Evolutionary conservation across 2,113 vertebrate genomes (phyloP).

Genomic region (Trichechus manatus): DNA sequence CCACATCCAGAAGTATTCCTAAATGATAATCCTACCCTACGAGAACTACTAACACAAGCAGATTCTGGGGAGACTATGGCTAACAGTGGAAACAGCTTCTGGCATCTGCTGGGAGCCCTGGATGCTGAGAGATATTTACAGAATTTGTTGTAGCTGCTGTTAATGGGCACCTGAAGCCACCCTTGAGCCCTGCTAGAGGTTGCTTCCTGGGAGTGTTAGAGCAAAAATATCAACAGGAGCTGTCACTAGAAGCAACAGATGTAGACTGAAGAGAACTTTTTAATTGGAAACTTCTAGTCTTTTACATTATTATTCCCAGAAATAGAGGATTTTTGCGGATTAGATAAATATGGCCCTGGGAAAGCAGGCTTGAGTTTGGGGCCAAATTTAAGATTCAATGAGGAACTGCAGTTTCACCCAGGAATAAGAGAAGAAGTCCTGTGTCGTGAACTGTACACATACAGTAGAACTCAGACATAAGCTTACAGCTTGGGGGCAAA

Average conservation of each 20-base stretch:
- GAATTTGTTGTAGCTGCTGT: constrained; percentile 20
- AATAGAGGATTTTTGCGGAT: background rate
- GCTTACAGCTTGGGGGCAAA: background rate
- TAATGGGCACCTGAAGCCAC: background rate
- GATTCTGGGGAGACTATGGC: background rate
- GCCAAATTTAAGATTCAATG: background rate
- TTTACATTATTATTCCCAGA: background rate
- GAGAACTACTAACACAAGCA: background rate
- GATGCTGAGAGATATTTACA: background rate
- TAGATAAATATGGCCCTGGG: background rate
- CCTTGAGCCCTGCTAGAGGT: background rate
- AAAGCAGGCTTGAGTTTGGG: background rate
- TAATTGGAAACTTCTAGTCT: background rate
- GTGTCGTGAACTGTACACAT: background rate
- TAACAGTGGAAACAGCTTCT: constrained; percentile 11
- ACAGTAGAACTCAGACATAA: background rate
- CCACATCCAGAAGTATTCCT: background rate
- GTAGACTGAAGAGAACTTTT: background rate
- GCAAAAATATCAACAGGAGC: background rate
- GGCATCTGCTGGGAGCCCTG: background rate
- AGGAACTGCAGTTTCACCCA: background rate
- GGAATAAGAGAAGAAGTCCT: background rate
- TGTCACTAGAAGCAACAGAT: background rate
- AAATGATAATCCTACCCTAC: background rate
- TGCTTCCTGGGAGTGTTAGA: background rate